Conservation (phyloP, 2,797 vertebrate genomes). For the Enteromius fasciolatus region DNA sequence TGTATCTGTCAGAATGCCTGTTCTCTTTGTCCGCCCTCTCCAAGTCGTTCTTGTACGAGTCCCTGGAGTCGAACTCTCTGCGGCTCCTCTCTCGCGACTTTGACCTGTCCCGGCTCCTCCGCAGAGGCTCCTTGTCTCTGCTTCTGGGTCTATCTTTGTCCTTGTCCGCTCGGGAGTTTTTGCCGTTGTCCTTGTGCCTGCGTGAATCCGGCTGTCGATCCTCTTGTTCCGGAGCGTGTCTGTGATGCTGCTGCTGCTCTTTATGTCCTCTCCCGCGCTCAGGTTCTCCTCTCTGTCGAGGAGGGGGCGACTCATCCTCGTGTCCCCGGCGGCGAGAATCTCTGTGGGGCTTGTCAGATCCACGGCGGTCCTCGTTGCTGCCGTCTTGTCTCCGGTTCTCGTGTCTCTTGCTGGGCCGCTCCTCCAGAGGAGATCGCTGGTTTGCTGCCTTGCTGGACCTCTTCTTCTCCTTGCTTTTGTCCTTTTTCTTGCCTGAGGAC, state of each 20-base stretch:
- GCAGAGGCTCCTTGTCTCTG: conserved; percentile 70
- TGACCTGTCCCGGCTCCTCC: conserved; percentile 71
- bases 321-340: conserved; percentile 18
- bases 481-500: conserved; percentile 66
- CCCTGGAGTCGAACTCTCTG: conserved; percentile 64
- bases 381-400: conserved; percentile 68
- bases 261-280: conserved; percentile 56
- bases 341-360: conserved; percentile 32
- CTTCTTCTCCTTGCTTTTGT: conserved; percentile 75
- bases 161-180: conserved; percentile 70
- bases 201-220: conserved; percentile 69
- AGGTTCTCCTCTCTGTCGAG: conserved; percentile 28
- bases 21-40: conserved; percentile 69
- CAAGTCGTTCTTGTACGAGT: conserved; percentile 70
- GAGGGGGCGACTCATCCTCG: conserved; percentile 13
- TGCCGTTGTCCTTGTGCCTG: conserved; percentile 69
- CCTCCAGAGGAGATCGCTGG: conserved; percentile 64
- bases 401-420: conserved; percentile 64
- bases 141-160: conserved; percentile 68
- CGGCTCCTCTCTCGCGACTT: conserved; percentile 73
- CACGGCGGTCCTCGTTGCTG: conserved; percentile 64
- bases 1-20: conserved; percentile 68
- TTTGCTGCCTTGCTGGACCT: conserved; percentile 63
- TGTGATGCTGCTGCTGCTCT: conserved; percentile 60
- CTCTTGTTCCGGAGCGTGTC: conserved; percentile 59